These are phyloP conservation scores for Bruchidius siliquastri DNA, from an alignment of 2,888 invertebrate genomes.

Conservation along the genomic window DNA sequence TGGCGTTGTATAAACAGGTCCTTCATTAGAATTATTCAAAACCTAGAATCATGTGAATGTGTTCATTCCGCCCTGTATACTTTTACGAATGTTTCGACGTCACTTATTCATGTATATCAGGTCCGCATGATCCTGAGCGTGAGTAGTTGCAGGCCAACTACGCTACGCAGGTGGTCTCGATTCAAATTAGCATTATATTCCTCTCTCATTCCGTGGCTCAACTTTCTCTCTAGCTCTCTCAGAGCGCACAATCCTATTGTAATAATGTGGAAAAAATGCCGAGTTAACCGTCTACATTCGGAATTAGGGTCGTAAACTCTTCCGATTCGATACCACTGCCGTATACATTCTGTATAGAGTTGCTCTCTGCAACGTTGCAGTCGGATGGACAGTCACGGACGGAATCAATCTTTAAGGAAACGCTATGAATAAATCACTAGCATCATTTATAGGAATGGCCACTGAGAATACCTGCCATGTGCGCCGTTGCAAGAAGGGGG, in stretches of 20 bases:
- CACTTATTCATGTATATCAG: neutral
- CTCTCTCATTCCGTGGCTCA: neutral
- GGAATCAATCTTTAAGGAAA: slow-evolving; percentile 15
- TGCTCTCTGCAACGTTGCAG: neutral
- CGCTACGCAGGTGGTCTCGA: neutral
- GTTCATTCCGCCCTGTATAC: neutral
- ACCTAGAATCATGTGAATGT: neutral
- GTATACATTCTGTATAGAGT: neutral
- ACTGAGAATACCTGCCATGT: neutral
- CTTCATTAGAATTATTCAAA: too few species aligned
- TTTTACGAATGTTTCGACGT: neutral
- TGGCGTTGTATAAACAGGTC: too few species aligned
- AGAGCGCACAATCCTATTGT: neutral
- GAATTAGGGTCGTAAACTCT: neutral
- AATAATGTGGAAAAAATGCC: neutral
- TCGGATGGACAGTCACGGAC: neutral
- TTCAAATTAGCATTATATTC: neutral
- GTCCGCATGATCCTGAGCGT: neutral
- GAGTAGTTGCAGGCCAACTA: neutral
- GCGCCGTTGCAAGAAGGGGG: too few species aligned
- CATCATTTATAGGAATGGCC: slow-evolving; percentile 3
- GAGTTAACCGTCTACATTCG: neutral
- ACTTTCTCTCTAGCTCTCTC: neutral
- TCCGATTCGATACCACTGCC: neutral
- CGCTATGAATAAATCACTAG: slow-evolving; percentile 17